These are phyloP conservation scores for Halcyon smyrnensis DNA, from an alignment of 2,797 vertebrate species.

Conservation along the genomic window DNA sequence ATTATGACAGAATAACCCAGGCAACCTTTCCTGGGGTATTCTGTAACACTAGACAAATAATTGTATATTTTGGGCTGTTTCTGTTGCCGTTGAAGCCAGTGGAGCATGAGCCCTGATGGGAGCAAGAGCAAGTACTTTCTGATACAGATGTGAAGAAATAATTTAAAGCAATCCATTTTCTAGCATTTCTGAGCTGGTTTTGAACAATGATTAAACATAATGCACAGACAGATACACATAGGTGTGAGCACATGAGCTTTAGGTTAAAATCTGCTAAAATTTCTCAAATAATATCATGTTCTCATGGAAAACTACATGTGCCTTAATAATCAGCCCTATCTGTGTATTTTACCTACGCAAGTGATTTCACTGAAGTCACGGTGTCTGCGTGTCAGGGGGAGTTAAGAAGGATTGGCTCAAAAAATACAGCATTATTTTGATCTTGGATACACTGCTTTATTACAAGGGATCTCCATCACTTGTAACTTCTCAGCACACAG, in stretches of 20 bases:
- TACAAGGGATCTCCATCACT: neutral
- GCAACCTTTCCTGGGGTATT: neutral
- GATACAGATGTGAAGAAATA: neutral
- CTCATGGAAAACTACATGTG: neutral
- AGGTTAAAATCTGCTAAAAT: neutral
- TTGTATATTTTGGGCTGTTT: neutral
- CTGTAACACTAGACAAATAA: neutral
- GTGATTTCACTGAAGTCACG: neutral
- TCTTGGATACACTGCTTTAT: neutral
- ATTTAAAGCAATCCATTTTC: neutral
- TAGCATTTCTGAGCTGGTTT: neutral
- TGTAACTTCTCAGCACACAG: neutral
- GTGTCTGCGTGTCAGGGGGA: neutral
- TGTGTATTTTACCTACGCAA: neutral
- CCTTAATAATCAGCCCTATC: neutral
- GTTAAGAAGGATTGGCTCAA: neutral
- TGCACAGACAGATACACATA: rapidly evolving
- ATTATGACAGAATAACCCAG: neutral
- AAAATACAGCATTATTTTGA: neutral
- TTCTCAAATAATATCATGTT: neutral
- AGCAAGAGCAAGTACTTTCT: neutral
- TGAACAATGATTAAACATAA: neutral
- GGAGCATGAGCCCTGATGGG: rapidly evolving
- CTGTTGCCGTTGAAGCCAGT: neutral
- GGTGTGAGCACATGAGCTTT: neutral